Base-by-base conservation (phyloP, 2,888 invertebrate genomes). In the Cataglyphis rosenhaueri region DNA sequence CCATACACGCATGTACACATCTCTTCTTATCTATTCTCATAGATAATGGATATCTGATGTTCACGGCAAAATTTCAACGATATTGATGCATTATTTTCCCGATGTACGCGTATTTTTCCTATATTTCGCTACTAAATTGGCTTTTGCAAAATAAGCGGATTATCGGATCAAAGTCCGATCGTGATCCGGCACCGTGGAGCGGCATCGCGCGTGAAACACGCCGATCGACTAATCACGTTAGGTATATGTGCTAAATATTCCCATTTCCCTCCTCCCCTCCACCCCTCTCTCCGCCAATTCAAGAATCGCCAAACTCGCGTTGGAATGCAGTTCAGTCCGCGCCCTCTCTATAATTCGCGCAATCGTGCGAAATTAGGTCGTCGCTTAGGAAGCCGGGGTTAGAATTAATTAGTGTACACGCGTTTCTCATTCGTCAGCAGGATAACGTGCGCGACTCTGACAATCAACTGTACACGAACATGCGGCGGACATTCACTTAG, bases 161-260 rank as follows among this genome's bases (percentile, higher is more conserved):
- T 78, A 78, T 59, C 44, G 78, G 74, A 44, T 74, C 59, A 44
- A 59, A 74, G 38, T 78, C 78, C 21, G 78, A n/a, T 18, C 55
- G 35, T 52, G n/a, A 21, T n/a, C 15, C 75, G 55, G 55, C 25
- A 52, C 10, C 68, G 41, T n/a, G 48, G 73, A 68, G 12, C 41
- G 32, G 57, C 32, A 59, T 71, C 57, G 44, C 65, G 52, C 32
- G 48, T 44, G 66, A 83, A 62, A 38, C n/a, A 48, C 62, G 21
- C 41, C 59, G 79, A 65, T 65, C 86, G 57, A 61, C 21, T 86
- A 81, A 86, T 75, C 75, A 71, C 15, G 35, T 86, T 79, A 81
- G 15, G 41, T 79, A 81, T 57, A 59, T 64, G 70, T 64, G 66
- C 61, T 68, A 84, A 83, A 84, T 83, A 65, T 29, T 29, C 61